Percentiles rank a stretch among this genome's conserved stretches.
These are phyloP conservation scores for Bubo scandiacus DNA, from an alignment of 2,113 vertebrate genomes.

Conservation along the genomic window DNA sequence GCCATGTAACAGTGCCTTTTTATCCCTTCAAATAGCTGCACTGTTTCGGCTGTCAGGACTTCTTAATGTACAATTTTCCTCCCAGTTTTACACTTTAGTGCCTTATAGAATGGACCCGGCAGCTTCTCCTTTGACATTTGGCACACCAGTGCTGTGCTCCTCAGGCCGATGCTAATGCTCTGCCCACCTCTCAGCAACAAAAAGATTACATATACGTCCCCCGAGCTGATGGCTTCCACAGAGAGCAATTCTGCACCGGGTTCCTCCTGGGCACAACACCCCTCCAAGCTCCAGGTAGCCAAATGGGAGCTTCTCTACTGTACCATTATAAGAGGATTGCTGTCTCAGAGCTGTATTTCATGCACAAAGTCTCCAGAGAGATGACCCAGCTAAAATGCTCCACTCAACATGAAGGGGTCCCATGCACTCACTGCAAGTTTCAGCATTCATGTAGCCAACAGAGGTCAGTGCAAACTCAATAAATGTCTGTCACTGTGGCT, in stretches of 20 bases:
- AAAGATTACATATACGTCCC: background rate
- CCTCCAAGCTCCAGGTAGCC: background rate
- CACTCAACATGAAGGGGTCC: background rate
- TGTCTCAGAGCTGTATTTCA: background rate
- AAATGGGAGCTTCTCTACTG: background rate
- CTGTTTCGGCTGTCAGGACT: background rate
- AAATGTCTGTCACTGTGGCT: background rate
- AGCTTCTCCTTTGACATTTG: background rate
- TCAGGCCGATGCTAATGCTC: background rate
- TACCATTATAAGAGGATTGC: background rate
- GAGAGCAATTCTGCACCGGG: background rate
- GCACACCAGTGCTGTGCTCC: background rate
- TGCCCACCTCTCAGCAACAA: background rate
- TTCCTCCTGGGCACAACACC: background rate
- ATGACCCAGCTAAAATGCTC: background rate
- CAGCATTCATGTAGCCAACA: background rate
- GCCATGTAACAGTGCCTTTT: background rate
- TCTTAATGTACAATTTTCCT: background rate
- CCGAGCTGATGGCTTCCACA: background rate
- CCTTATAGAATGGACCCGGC: background rate
- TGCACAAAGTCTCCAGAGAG: background rate
- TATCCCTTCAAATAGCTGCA: background rate
- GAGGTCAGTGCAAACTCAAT: slow-evolving; percentile 48
- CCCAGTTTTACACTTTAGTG: background rate
- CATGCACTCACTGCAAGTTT: background rate